Evolutionary conservation across 1,140 invertebrate species (phyloP), one percentile per base, ranked within the genome.

Genomic region (Leptinotarsa lineolata): DNA sequence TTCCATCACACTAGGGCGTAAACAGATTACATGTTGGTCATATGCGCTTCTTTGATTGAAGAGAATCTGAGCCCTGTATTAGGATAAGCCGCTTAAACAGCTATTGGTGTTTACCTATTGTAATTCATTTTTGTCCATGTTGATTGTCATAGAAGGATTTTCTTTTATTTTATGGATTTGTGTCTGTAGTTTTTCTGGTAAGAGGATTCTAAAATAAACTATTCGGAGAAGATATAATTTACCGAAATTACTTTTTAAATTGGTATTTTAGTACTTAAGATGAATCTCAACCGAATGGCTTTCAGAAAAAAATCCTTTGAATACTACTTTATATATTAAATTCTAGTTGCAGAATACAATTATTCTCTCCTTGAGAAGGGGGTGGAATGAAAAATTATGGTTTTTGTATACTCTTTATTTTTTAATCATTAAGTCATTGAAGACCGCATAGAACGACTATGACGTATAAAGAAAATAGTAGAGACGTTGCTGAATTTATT

Each of bases 101-200:
- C 48, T 18, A n/a, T 54, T 54, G 48, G 48, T 54, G 48, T n/a
- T 54, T 54, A 54, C n/a, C 48, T 54, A 5, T 18, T 18, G 48
- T 54, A 54, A 54, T 54, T n/a, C 48, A 54, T 54, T 54, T 54
- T 54, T 54, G 48, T 54, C n/a, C n/a, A n/a, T 54, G 48, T n/a
- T 54, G n/a, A 54, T 54, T 54, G n/a, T 54, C n/a, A 18, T 15
- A 54, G 48, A 54, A 54, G 15, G 16, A 54, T 54, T 54, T 54
- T 18, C 48, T 54, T 54, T 54, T 18, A 54, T 54, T 54, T 54
- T 18, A 54, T 15, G 48, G 48, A 54, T 54, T 54, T 54, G 48
- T 54, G n/a, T 16, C 15, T 54, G 48, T 54, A n/a, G 16, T 54
- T 54, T 54, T 54, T 54, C 48, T 54, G 16, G 48, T 54, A 54